Base-by-base conservation (phyloP, 2,888 invertebrate genomes). In the Tenthredo livida region DNA sequence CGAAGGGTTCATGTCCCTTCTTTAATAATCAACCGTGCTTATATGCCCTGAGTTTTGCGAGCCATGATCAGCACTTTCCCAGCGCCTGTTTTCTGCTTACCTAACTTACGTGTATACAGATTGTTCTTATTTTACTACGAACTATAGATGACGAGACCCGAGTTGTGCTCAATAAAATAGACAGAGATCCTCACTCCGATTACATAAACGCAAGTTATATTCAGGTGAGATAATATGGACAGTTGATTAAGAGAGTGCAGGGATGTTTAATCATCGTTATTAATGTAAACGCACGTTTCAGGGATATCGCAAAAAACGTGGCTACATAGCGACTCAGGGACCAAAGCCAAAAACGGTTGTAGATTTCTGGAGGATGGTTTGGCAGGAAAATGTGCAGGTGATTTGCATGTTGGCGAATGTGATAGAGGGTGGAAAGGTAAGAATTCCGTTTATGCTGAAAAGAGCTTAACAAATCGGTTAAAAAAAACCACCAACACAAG, bases 361-460 rank as follows among this genome's bases (percentile, higher is more conserved):
- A 15, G 94, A 94, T 87, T 94, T 94, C 87, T 94, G 94, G 94
- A 88, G 93, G 67, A 94, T 94, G 94, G 87, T 94, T 58, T 94
- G 94, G 94, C 94, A 95, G 87, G 94, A 95, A 87, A 92, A 93
- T 21, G 93, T 94, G 0, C 90, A 90, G 61, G 89, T 94, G 73
- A 94, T 95, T 84, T 93, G 94, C 29, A 94, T 95, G 94, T 87
- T 95, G 43, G 93, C 94, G 10, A 94, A 94, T 85, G 86, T 94
- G 1, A 86, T 92, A 2, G 95, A 95, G 90, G 92, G 92, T 86
- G 93, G 91, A 9, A 78, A 33, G 58, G 75, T 77, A 21, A 73
- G 17, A 21, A 73, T 72, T 4, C 0, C 9, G 6, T 17, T 17
- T 6, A 17, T 70, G 5, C n/a, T n/a, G 6, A 9, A n/a, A 5